Evolutionary conservation across 2,888 invertebrate species (phyloP), one percentile per base, ranked within the genome.

Genomic region (Anoncus sp.): DNA sequence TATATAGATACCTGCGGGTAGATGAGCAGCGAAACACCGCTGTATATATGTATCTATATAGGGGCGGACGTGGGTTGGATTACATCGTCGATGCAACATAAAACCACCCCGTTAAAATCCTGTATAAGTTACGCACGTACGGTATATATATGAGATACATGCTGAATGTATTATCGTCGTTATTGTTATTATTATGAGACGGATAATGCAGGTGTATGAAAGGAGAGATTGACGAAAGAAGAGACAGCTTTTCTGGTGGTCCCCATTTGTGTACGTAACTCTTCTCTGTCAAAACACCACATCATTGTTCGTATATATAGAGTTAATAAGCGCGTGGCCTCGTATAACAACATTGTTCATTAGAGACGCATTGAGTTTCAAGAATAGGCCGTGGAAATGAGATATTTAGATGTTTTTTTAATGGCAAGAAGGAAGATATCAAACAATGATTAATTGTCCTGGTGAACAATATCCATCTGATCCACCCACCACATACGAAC

Each of bases 71-170:
- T 18, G 73, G 65, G 51, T 71, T 60, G 55, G 24, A 38, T 75
- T 78, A 66, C 78, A 47, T 70, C 53, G 55, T 31, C 55, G 60
- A 66, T 78, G 78, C 74, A 75, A 78, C 49, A 47, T n/a, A 65
- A 75, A 74, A 70, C 66, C 38, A 70, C 47, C 31, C 38, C 40
- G 63, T 51, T 59, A 40, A 51, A 65, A 70, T 63, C 65, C 27
- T 60, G n/a, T 47, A 60, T 18, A 24, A n/a, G 18, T 40, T 45
- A 14, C n/a, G 47, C 47, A 18, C 7, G 35, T 22, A 49, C 38
- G 24, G 24, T 35, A 5, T 62, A 35, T 22, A 24, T 22, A 22
- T 22, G 16, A 27, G 22, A 31, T 60, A 22, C 59, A 27, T 59
- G 24, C 49, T 51, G 24, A 9, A 40, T 14, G 49, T 40, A 53